Percentiles rank a stretch among this genome's conserved stretches.
Conservation (phyloP, 2,888 invertebrate genomes). For the Cheilosia scutellata region DNA sequence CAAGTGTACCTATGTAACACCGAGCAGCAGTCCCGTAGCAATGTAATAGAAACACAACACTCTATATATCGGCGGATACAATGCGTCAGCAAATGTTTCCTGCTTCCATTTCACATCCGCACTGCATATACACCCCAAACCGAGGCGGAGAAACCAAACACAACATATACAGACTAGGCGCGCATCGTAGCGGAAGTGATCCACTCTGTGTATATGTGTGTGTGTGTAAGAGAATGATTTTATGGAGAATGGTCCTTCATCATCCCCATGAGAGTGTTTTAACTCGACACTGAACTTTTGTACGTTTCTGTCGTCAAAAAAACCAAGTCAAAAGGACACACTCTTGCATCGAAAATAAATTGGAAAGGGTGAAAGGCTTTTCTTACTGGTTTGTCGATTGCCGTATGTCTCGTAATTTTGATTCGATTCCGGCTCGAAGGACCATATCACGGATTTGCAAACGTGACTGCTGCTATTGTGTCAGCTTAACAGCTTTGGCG, state of each 20-base stretch:
- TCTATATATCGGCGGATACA: slow-evolving; percentile 56
- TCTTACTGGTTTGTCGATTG: slow-evolving; percentile 44
- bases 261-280: slow-evolving; percentile 35
- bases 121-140: slow-evolving; percentile 14
- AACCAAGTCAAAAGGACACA: slow-evolving; percentile 17
- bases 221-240: slow-evolving; percentile 16
- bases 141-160: neutral
- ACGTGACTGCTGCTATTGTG: slow-evolving; percentile 8
- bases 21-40: neutral
- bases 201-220: slow-evolving; percentile 27
- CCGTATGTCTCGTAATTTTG: slow-evolving; percentile 37
- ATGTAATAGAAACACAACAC: slow-evolving; percentile 61
- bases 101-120: slow-evolving; percentile 68
- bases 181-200: slow-evolving; percentile 60
- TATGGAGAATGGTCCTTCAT: slow-evolving; percentile 5
- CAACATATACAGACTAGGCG: slow-evolving; percentile 48
- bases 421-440: slow-evolving; percentile 49
- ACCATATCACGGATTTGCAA: slow-evolving; percentile 16
- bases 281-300: slow-evolving; percentile 55
- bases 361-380: neutral
- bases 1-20: slow-evolving; percentile 41
- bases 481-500: neutral
- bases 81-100: slow-evolving; percentile 74
- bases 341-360: slow-evolving; percentile 10
- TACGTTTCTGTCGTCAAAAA: neutral